Conservation (phyloP, 2,888 invertebrate species). For the Agrilus mali region DNA sequence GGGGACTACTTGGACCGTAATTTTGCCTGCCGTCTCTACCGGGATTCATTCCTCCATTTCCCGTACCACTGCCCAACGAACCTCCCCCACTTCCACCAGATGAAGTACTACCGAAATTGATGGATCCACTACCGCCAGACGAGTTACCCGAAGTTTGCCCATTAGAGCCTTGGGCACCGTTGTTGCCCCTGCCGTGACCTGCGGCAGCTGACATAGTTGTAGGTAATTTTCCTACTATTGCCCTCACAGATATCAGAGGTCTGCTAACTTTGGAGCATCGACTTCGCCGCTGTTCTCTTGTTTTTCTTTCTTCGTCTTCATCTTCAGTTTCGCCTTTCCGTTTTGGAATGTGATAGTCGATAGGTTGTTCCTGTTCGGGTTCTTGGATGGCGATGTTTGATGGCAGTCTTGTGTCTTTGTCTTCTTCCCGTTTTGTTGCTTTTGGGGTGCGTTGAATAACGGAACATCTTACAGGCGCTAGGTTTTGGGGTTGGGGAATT, state of each 20-base stretch:
- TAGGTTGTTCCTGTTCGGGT: constrained; percentile 75
- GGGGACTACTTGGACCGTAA: constrained; percentile 79
- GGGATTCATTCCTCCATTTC: constrained; percentile 55
- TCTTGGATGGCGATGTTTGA: constrained; percentile 31
- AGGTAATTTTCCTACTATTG: constrained; percentile 43
- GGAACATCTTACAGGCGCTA: constrained; percentile 51
- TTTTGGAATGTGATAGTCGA: constrained; percentile 79
- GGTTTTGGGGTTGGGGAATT: constrained; percentile 24
- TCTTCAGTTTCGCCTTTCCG: constrained; percentile 56
- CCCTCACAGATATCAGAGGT: constrained; percentile 45
- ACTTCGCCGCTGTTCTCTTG: constrained; percentile 54
- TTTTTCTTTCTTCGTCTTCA: constrained; percentile 55
- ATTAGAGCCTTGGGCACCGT: constrained; percentile 37
- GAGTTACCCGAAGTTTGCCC: constrained; percentile 24
- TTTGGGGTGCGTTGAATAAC: constrained; percentile 72
- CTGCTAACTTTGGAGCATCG: constrained; percentile 55
- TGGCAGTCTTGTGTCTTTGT: constrained; percentile 20
- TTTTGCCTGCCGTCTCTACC: constrained; percentile 74
- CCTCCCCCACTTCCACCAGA: constrained; percentile 46
- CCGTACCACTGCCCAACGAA: constrained; percentile 44
- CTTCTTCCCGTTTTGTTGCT: constrained; percentile 26
- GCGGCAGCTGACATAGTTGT: constrained; percentile 63
- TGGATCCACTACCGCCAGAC: constrained; percentile 30
- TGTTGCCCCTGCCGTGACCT: constrained; percentile 61
- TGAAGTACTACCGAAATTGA: constrained; percentile 29